phyloP scores from a whole-genome alignment of 2,888 invertebrate species.

The Drosophila antonietae region DNA sequence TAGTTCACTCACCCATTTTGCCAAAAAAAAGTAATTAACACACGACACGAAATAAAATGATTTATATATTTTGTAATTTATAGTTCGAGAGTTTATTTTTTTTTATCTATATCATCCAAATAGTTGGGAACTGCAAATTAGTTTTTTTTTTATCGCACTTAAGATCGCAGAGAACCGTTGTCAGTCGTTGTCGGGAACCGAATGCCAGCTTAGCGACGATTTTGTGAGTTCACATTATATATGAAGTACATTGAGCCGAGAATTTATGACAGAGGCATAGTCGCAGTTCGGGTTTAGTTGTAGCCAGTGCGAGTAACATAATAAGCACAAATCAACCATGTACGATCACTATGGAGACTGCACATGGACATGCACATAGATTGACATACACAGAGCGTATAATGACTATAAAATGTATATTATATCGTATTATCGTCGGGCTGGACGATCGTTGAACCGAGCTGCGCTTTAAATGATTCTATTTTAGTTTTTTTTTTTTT shows the following conservation, averaged over 20 bases:
- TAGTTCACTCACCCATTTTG: slow-evolving; percentile 68
- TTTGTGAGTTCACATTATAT: slow-evolving; percentile 51
- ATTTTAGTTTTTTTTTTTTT: slow-evolving; percentile 26
- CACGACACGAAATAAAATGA: slow-evolving; percentile 12
- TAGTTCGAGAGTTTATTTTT: background rate
- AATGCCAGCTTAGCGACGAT: slow-evolving; percentile 52
- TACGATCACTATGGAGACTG: slow-evolving; percentile 13
- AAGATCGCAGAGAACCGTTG: slow-evolving; percentile 42
- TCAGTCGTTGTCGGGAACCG: slow-evolving; percentile 39
- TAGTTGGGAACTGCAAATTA: background rate
- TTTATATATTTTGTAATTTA: background rate
- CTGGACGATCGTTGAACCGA: slow-evolving; percentile 51
- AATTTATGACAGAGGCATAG: slow-evolving; percentile 60
- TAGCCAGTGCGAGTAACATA: slow-evolving; percentile 55
- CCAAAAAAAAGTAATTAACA: slow-evolving; percentile 31
- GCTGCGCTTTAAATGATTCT: slow-evolving; percentile 39
- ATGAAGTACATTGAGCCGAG: slow-evolving; percentile 45
- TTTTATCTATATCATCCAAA: background rate
- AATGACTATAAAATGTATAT: slow-evolving; percentile 7
- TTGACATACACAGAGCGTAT: background rate
- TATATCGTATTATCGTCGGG: slow-evolving; percentile 33
- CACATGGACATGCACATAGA: slow-evolving; percentile 10
- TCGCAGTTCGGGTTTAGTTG: slow-evolving; percentile 37
- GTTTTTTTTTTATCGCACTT: background rate
- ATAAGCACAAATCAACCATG: slow-evolving; percentile 35